Percentiles rank a stretch among this genome's conserved stretches.
These are phyloP conservation scores for Cromileptes altivelis DNA, from an alignment of 2,113 vertebrate species.

Conservation along the genomic window DNA sequence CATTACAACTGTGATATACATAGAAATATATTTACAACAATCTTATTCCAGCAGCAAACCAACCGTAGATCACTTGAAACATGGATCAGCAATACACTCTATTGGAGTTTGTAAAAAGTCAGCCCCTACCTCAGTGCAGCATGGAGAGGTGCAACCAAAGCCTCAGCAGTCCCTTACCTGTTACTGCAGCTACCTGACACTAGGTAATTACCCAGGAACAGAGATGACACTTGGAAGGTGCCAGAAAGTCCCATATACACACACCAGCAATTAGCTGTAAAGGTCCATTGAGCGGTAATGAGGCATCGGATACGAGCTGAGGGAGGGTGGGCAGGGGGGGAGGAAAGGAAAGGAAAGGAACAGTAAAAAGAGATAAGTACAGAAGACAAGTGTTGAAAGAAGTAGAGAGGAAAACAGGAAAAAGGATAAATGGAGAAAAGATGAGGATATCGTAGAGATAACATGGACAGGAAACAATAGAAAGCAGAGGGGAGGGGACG, in stretches of 20 bases:
- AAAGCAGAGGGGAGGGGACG: constrained; percentile 1
- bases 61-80: not conserved
- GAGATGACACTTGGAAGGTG: constrained; percentile 40
- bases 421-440: not conserved
- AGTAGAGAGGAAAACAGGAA: not conserved
- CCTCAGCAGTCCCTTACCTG: constrained; percentile 41
- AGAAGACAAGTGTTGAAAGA: not conserved
- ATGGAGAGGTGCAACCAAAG: constrained; percentile 9
- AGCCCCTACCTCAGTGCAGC: not conserved
- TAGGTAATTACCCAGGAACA: constrained; percentile 67
- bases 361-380: not conserved
- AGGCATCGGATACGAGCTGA: constrained; percentile 35
- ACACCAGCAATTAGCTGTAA: constrained; percentile 64
- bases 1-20: not conserved
- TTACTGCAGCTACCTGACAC: constrained; percentile 46
- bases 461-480: constrained; percentile 8
- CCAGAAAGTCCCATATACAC: constrained; percentile 58
- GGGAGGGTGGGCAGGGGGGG: not conserved
- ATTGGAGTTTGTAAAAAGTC: not conserved
- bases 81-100: not conserved
- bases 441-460: not conserved
- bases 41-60: not conserved
- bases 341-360: constrained; percentile 2
- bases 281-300: constrained; percentile 64
- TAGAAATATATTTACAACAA: no score